A percentile compares a stretch with the other conserved stretches of the same genome.
phyloP scores from a whole-genome alignment of 2,113 vertebrate species.

The Cairina moschata region DNA sequence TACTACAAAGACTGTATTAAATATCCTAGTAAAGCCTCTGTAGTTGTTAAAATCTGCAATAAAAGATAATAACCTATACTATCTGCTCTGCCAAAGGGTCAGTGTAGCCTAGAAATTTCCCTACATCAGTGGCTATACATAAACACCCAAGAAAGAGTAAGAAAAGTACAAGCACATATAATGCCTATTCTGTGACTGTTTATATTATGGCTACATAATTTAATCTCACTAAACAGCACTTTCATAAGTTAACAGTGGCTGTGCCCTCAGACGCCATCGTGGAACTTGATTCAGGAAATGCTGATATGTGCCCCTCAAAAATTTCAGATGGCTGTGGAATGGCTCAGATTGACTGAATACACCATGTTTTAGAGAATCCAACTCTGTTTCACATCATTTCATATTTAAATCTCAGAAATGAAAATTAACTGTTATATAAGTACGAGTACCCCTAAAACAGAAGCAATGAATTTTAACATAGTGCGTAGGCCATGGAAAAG shows the following conservation, averaged over 20 bases:
- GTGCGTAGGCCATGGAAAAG: accelerated
- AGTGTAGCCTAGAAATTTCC: background rate
- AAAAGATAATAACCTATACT: background rate
- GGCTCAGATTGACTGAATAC: background rate
- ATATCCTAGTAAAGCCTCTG: background rate
- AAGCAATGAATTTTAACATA: background rate
- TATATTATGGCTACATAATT: background rate
- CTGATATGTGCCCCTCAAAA: background rate
- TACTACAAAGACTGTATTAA: background rate
- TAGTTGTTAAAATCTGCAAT: background rate
- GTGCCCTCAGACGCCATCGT: background rate
- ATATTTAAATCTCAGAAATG: background rate
- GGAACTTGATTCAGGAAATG: background rate
- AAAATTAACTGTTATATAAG: background rate
- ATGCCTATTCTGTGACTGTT: background rate
- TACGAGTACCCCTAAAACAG: background rate
- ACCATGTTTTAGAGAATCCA: background rate
- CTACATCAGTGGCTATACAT: background rate
- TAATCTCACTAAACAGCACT: background rate
- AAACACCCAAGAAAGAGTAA: background rate
- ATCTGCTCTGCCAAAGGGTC: background rate
- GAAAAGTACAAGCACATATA: background rate
- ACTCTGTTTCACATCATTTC: background rate
- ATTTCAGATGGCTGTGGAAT: accelerated
- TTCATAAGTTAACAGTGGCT: background rate